Evolutionary conservation across 1,140 invertebrate genomes (phyloP).

Genomic region (Mizuhopecten yessoensis): DNA sequence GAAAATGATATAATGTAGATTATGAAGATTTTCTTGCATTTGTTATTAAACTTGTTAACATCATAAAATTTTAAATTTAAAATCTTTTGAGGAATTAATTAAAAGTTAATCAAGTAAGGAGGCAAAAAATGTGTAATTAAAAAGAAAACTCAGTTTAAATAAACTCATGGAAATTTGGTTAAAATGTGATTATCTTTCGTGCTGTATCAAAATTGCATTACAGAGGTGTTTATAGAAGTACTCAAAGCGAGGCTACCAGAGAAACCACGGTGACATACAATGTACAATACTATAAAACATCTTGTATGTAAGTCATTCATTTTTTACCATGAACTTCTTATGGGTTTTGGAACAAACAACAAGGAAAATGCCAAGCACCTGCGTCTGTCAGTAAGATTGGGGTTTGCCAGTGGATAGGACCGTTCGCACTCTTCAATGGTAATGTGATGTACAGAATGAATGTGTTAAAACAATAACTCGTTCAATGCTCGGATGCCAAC

Average conservation of each 20-base stretch:
- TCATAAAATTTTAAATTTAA: too few species aligned
- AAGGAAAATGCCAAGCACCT: background rate
- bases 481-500: background rate
- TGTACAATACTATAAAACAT: background rate
- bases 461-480: constrained; percentile 5
- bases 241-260: background rate
- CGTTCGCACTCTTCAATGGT: background rate
- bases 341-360: background rate
- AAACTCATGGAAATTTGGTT: too few species aligned
- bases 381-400: background rate
- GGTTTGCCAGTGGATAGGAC: background rate
- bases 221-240: too few species aligned
- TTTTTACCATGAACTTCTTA: background rate
- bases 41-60: too few species aligned
- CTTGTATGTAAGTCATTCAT: background rate
- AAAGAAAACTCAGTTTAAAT: too few species aligned
- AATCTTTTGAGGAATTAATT: too few species aligned
- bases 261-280: background rate
- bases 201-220: too few species aligned
- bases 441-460: background rate
- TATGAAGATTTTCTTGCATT: too few species aligned
- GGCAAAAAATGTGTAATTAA: too few species aligned
- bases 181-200: too few species aligned
- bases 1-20: too few species aligned
- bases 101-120: too few species aligned